phyloP scores from a whole-genome alignment of 2,888 invertebrate species.

The Leucophora obtusa region DNA sequence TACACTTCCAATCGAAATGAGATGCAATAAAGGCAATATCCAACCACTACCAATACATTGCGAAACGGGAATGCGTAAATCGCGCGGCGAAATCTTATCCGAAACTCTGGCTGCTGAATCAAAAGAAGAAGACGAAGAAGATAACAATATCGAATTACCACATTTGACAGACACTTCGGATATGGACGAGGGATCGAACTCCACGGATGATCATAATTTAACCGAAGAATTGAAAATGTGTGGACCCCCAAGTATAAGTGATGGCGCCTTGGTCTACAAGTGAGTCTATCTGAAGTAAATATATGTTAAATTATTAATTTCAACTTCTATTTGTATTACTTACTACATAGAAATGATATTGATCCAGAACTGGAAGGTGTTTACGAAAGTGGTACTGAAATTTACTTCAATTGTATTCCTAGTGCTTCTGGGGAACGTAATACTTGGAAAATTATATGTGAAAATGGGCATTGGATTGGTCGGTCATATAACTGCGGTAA shows the following conservation, averaged over 20 bases:
- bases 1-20: constrained; percentile 79
- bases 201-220: constrained; percentile 70
- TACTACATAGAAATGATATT: constrained; percentile 81
- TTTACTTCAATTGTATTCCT: constrained; percentile 90
- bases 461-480: constrained; percentile 91
- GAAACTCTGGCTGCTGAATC: constrained; percentile 65
- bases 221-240: constrained; percentile 74
- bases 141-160: constrained; percentile 56
- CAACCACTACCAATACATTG: constrained; percentile 76
- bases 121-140: constrained; percentile 67
- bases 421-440: constrained; percentile 89
- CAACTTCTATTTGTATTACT: background rate
- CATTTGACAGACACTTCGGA: constrained; percentile 67
- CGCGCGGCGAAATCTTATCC: constrained; percentile 73
- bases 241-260: constrained; percentile 81
- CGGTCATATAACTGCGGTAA: constrained; percentile 88
- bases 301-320: background rate
- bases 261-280: constrained; percentile 87
- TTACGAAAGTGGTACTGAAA: constrained; percentile 90
- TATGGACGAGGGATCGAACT: constrained; percentile 70
- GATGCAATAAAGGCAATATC: constrained; percentile 75
- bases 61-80: constrained; percentile 74
- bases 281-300: constrained; percentile 64
- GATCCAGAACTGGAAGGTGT: constrained; percentile 81
- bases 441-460: constrained; percentile 91